phyloP scores from a whole-genome alignment of 2,113 vertebrate species.

The Synodontis membranacea region DNA sequence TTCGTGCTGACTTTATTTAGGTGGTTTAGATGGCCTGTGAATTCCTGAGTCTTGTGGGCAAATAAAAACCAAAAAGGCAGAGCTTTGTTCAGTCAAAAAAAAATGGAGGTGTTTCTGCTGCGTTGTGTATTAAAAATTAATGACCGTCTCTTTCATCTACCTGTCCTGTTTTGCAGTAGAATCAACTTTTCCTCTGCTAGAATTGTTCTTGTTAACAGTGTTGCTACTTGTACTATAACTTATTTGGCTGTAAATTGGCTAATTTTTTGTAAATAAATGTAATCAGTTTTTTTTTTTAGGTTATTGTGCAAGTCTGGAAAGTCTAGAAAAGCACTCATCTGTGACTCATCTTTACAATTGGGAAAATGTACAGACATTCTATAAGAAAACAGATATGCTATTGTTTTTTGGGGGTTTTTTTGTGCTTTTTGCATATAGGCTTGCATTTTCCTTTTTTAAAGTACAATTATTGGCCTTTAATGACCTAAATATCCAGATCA shows the following conservation, averaged over 20 bases:
- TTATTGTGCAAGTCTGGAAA: not conserved
- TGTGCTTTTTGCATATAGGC: not conserved
- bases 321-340: not conserved
- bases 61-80: not conserved
- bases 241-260: not conserved
- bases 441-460: not conserved
- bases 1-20: not conserved
- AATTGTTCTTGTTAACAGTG: not conserved
- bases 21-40: not conserved
- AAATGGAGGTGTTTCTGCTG: not conserved
- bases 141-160: not conserved
- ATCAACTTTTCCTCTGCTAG: not conserved
- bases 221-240: not conserved
- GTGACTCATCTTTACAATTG: not conserved
- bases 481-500: not conserved
- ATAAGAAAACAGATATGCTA: not conserved
- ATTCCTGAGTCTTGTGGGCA: not conserved
- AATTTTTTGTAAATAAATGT: not conserved
- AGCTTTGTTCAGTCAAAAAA: not conserved
- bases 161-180: not conserved
- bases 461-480: not conserved
- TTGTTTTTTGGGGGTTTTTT: too few species aligned
- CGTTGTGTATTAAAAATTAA: not conserved
- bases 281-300: not conserved
- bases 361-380: not conserved